These are phyloP conservation scores for Ormyrus thymus DNA, from an alignment of 2,888 invertebrate species.

Conservation along the genomic window DNA sequence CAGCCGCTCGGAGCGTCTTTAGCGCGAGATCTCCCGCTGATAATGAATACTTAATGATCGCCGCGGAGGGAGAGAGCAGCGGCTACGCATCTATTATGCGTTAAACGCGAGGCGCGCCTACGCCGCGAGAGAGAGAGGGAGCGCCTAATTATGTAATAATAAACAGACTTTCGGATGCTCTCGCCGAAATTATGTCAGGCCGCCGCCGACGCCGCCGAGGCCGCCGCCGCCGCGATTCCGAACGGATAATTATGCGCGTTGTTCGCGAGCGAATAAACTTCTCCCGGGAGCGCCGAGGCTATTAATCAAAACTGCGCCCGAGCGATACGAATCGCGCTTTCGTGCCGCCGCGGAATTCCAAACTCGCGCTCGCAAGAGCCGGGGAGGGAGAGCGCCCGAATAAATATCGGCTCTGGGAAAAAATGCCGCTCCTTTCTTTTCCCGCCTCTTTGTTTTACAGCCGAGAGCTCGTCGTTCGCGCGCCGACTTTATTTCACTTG, in stretches of 20 bases:
- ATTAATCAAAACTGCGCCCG: constrained; percentile 38
- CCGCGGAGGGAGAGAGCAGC: not conserved
- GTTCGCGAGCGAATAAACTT: constrained; percentile 38
- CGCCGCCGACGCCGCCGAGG: not conserved
- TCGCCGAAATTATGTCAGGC: constrained; percentile 24
- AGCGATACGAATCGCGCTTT: not conserved
- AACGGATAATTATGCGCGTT: constrained; percentile 39
- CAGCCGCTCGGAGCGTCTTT: constrained; percentile 6
- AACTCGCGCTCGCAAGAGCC: not conserved
- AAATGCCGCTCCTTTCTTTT: too few relatives aligned
- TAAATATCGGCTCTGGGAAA: too few relatives aligned
- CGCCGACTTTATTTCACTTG: too few relatives aligned
- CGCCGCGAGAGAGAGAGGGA: not conserved
- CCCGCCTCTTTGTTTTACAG: too few relatives aligned
- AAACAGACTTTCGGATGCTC: constrained; percentile 20
- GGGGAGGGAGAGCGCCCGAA: too few relatives aligned
- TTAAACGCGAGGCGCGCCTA: constrained; percentile 23
- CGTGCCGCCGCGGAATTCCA: not conserved
- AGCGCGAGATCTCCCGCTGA: constrained; percentile 4
- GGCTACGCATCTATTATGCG: constrained; percentile 20
- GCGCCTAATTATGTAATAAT: constrained; percentile 43
- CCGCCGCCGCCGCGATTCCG: constrained; percentile 11
- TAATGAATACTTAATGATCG: constrained; percentile 48
- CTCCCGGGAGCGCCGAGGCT: constrained; percentile 19
- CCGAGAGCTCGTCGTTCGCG: too few relatives aligned